These are phyloP conservation scores for Hypsopygia costalis DNA, from an alignment of 2,888 invertebrate species.

Conservation along the genomic window DNA sequence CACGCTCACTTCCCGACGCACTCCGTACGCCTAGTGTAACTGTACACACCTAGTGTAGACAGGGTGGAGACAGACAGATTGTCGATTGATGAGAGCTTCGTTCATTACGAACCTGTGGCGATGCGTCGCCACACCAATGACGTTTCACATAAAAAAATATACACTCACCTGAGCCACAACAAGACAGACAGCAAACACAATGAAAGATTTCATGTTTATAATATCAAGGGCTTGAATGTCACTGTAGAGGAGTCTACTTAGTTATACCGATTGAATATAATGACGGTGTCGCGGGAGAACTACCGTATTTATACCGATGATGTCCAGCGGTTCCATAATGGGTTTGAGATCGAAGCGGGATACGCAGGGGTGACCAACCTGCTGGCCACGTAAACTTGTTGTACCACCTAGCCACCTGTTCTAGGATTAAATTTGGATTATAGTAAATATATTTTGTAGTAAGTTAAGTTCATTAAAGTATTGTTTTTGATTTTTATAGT, in stretches of 20 bases:
- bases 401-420: conserved; percentile 17
- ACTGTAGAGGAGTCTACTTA: background rate
- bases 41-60: too few relatives aligned
- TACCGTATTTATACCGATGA: conserved; percentile 35
- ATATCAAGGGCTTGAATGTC: conserved; percentile 2
- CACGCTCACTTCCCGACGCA: too few relatives aligned
- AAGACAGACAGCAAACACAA: conserved; percentile 61
- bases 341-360: conserved; percentile 13
- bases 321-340: conserved; percentile 26
- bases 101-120: too few relatives aligned
- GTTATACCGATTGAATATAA: too few relatives aligned
- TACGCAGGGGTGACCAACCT: conserved; percentile 33
- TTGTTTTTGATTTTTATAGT: too few relatives aligned
- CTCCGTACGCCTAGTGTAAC: too few relatives aligned
- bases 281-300: too few relatives aligned
- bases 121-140: too few relatives aligned
- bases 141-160: too few relatives aligned
- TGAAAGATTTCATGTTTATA: conserved; percentile 56
- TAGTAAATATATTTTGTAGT: background rate
- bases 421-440: background rate
- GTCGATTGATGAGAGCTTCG: too few relatives aligned
- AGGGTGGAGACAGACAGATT: too few relatives aligned
- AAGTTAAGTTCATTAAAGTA: background rate
- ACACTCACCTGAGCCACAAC: conserved; percentile 58
- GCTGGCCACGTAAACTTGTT: background rate